Evolutionary conservation across 2,113 vertebrate genomes (phyloP), one percentile per base, ranked within the genome.

Genomic region (Calypte anna): DNA sequence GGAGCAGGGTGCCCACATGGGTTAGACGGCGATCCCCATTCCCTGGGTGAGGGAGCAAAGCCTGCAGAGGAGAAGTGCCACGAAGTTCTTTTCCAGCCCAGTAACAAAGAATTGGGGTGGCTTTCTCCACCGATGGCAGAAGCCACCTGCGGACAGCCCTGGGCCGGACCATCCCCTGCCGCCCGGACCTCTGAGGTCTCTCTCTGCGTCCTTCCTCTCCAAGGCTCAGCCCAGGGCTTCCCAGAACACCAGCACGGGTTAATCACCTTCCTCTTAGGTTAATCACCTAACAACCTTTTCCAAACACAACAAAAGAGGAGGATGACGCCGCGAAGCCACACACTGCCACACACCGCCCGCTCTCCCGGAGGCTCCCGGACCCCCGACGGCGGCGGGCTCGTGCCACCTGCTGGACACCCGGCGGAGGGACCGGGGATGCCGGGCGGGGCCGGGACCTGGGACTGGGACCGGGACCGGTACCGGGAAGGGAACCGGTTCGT

Each of bases 401-500:
- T 77, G 94, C 93, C 94, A 46, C 84, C 96, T 94, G 17, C 80
- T 75, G 93, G 94, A 44, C 12, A 44, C 22, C 55, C 50, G 6
- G 79, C 7, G 28, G 55, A 85, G 57, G 4, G 21, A 21, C 20
- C 48, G 20, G 48, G 46, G 17, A 20, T 20, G 17, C 46, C 46
- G 46, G 19, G 36, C 36, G 36, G 36, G 36, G 48, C 48, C 48
- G 21, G 20, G 21, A 18, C 8, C 48, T 46, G 21, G 20, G 48
- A 20, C 22, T 5, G 21, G 48, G 48, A 21, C 40, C 20, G 18
- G 14, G 16, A 14, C 24, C 20, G 18, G 14, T 14, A 14, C 24
- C 31, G 1, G 8, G 12, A 40, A 11, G 7, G 18, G 14, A 14
- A 14, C 24, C 31, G 0, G 8, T 8, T 36, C 18, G 1, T 23